These are phyloP conservation scores for Pyrrhosoma nymphula DNA, from an alignment of 2,888 invertebrate genomes.

Conservation along the genomic window DNA sequence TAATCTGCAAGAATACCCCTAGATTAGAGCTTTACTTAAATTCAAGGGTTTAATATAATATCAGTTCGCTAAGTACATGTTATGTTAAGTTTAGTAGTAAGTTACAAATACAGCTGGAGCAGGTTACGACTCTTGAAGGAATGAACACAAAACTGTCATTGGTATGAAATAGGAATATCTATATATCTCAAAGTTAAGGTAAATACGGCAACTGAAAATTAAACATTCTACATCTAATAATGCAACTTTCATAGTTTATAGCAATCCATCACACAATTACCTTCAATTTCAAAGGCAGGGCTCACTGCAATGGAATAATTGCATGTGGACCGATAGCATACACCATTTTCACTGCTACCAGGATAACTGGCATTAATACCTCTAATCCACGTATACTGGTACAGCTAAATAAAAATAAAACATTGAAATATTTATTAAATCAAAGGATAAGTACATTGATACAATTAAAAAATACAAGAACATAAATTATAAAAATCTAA, in stretches of 20 bases:
- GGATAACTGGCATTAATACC: conserved; percentile 81
- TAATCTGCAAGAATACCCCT: conserved; percentile 82
- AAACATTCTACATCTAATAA: not conserved
- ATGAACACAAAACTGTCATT: too few species aligned
- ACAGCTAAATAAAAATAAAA: conserved; percentile 74
- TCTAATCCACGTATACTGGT: conserved; percentile 82
- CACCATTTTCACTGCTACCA: conserved; percentile 76
- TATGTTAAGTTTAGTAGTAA: not conserved
- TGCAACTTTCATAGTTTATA: not conserved
- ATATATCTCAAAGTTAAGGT: too few species aligned
- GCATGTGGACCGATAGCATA: conserved; percentile 87
- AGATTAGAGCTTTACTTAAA: not conserved
- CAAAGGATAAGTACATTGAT: not conserved
- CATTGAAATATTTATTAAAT: conserved; percentile 68
- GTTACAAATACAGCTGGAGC: not conserved
- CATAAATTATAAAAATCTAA: too few species aligned
- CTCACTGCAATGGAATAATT: conserved; percentile 88
- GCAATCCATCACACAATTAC: conserved; percentile 77
- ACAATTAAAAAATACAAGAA: too few species aligned
- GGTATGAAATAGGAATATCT: too few species aligned
- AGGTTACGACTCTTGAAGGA: not conserved
- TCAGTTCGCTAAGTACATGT: too few species aligned
- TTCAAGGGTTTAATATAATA: not conserved
- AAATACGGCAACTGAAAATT: too few species aligned
- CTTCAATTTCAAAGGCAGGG: conserved; percentile 88